Evolutionary conservation across 2,888 invertebrate genomes (phyloP).

Genomic region (Rutpela maculata): DNA sequence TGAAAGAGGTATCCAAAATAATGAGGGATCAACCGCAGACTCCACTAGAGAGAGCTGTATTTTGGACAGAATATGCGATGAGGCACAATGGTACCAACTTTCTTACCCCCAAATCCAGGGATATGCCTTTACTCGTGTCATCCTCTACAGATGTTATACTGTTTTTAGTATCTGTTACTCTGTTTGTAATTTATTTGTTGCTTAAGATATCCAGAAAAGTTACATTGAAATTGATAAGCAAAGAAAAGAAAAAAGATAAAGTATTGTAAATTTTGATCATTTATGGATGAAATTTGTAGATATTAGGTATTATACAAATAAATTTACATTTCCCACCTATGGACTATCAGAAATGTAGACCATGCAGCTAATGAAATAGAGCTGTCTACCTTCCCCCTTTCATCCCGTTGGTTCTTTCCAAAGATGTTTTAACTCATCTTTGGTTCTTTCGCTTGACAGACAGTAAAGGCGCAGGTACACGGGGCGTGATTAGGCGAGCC

Average conservation of each 20-base stretch:
- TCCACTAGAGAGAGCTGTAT: slow-evolving; percentile 53
- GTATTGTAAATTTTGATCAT: background rate
- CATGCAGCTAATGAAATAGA: no score
- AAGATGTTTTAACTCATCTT: no score
- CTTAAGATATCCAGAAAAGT: background rate
- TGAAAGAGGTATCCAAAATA: slow-evolving; percentile 47
- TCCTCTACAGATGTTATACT: slow-evolving; percentile 44
- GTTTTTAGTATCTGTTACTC: slow-evolving; percentile 32
- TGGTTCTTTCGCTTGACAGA: no score
- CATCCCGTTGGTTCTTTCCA: no score
- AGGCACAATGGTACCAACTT: slow-evolving; percentile 53
- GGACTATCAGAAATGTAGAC: no score
- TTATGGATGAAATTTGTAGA: no score
- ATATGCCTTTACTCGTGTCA: slow-evolving; percentile 40
- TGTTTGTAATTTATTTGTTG: background rate
- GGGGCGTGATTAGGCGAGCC: no score
- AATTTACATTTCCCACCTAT: no score
- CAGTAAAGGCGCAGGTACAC: no score
- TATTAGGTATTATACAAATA: no score
- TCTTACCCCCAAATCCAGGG: slow-evolving; percentile 46
- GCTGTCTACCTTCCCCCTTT: no score
- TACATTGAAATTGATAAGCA: background rate
- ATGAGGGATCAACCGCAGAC: slow-evolving; percentile 52
- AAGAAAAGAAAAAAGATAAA: slow-evolving; percentile 2
- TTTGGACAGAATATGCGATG: slow-evolving; percentile 56